A percentile compares a stretch with the other conserved stretches of the same genome.
Evolutionary conservation across 2,797 vertebrate species (phyloP).

Genomic region (Sparidentex hasta): DNA sequence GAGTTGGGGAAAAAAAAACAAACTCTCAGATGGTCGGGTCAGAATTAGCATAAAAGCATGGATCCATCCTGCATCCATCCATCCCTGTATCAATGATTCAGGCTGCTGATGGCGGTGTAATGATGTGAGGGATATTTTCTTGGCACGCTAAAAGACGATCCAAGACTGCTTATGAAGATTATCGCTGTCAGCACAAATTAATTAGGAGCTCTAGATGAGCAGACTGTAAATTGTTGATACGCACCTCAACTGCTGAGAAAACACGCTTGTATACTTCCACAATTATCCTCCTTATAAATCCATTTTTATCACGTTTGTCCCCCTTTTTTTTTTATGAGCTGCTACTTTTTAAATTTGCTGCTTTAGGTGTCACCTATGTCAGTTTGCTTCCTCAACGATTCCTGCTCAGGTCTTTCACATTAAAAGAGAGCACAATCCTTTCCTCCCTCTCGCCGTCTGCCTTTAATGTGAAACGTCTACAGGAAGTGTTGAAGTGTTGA

Average conservation of each 20-base stretch:
- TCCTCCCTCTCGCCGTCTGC: not conserved
- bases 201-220: not conserved
- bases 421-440: constrained; percentile 7
- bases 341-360: not conserved
- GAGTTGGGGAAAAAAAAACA: too few relatives aligned
- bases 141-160: too few relatives aligned
- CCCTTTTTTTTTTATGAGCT: not conserved
- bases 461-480: constrained; percentile 21
- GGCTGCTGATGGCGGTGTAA: too few relatives aligned
- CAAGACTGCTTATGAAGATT: too few relatives aligned
- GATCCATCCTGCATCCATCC: too few relatives aligned
- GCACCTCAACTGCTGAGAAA: not conserved
- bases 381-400: not conserved
- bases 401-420: constrained; percentile 18
- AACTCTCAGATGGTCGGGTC: too few relatives aligned
- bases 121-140: too few relatives aligned
- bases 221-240: not conserved
- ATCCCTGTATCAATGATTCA: too few relatives aligned
- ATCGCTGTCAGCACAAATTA: not conserved
- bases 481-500: not conserved
- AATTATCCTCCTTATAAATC: not conserved
- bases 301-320: not conserved
- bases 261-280: not conserved
- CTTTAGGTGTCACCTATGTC: not conserved
- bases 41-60: too few relatives aligned